A percentile compares a stretch with the other conserved stretches of the same genome.
Evolutionary conservation across 2,797 vertebrate genomes (phyloP).

Genomic region (Lepidocolaptes lacrymiger): DNA sequence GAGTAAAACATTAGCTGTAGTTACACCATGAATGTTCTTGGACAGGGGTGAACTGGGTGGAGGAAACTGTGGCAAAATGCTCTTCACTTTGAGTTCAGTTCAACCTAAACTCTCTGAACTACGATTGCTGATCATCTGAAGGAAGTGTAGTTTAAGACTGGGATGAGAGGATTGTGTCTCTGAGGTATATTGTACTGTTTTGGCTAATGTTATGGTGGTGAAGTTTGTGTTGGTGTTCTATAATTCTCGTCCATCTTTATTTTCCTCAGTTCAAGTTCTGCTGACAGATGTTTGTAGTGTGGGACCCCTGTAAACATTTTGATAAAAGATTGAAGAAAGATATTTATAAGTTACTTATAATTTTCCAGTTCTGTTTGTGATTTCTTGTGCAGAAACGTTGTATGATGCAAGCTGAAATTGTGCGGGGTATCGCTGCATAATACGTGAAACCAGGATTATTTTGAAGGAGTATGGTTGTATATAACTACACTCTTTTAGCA

Average conservation of each 20-base stretch:
- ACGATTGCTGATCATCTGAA: background rate
- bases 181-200: background rate
- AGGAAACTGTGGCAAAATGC: background rate
- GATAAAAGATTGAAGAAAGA: background rate
- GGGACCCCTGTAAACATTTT: background rate
- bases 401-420: background rate
- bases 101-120: background rate
- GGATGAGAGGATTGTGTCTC: background rate
- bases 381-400: background rate
- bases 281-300: background rate
- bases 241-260: background rate
- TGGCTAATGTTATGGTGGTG: background rate
- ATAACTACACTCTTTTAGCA: background rate
- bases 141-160: background rate
- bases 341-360: background rate
- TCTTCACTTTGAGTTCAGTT: background rate
- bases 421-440: background rate
- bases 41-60: background rate
- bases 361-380: background rate
- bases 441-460: background rate
- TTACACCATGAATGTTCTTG: background rate
- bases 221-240: background rate
- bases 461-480: background rate
- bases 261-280: background rate
- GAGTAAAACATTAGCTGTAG: background rate